Base-by-base conservation (phyloP, 2,888 invertebrate species). In the Pyrrhia umbra region DNA sequence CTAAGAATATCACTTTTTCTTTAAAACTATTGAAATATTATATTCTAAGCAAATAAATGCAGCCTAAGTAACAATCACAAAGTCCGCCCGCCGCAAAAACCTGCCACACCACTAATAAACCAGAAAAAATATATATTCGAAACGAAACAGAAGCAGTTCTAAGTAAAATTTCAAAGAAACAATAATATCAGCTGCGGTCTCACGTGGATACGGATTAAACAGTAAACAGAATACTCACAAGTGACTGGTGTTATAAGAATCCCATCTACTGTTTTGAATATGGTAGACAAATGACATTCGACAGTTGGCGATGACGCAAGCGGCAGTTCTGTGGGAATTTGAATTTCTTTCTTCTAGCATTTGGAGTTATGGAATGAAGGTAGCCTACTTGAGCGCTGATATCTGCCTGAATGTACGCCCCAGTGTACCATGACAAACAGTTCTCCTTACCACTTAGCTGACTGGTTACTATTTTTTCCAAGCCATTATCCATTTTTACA, bases 91-190 rank as follows among this genome's bases (percentile, higher is more conserved):
- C 71, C 64, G 21, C 72, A 72, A 72, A 75, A 75, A 75, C 65
- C 54, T 45, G n/a, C 50, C 45, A 72, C 27, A 77, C 64, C 75
- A 72, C 71, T 69, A 75, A 75, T 69, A 69, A 58, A 75, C 54
- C 49, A 69, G 49, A 69, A 64, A 74, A 74, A 76, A 72, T n/a
- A 68, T 34, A 23, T 30, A 64, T 43, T 70, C 40, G 58, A 61
- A 54, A 50, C 58, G 62, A 66, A 65, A 80, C 77, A 74, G 80
- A 66, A 77, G 72, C 78, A 72, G 78, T 66, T 80, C 72, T 77
- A 79, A 80, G 78, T 79, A 75, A 79, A 80, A 75, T 77, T 80
- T 79, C 77, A 79, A 79, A 80, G 79, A 72, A 79, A 71, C 77
- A 79, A 80, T 77, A 49, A 75, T 75, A 79, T 77, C 58, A 50